Evolutionary conservation across 2,888 invertebrate species (phyloP).

Genomic region (Elegia similella): DNA sequence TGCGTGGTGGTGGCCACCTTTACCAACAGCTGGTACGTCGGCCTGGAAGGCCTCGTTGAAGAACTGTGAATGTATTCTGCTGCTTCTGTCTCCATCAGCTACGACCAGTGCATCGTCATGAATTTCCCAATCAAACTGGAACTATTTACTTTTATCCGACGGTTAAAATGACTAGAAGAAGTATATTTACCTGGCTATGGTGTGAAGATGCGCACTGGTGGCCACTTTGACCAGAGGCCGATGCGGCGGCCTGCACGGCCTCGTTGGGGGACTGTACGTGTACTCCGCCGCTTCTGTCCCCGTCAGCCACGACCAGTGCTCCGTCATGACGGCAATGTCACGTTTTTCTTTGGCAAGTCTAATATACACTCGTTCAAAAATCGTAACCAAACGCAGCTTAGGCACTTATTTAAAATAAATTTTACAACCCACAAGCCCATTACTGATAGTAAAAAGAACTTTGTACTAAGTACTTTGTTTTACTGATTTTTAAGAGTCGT

Average conservation of each 20-base stretch:
- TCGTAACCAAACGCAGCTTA: too few species aligned
- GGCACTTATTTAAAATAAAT: too few species aligned
- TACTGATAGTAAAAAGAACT: too few species aligned
- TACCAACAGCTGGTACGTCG: slow-evolving; percentile 71
- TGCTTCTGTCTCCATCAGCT: slow-evolving; percentile 63
- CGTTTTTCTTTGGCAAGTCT: neutral
- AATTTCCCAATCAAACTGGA: neutral
- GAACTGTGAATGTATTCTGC: slow-evolving; percentile 74
- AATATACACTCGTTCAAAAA: neutral
- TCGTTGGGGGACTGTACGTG: slow-evolving; percentile 72
- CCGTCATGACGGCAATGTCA: slow-evolving; percentile 47
- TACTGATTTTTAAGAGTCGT: too few species aligned
- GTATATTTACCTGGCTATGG: slow-evolving; percentile 63
- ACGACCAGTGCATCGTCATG: slow-evolving; percentile 73
- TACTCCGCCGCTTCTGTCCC: slow-evolving; percentile 63
- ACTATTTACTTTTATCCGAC: too few species aligned
- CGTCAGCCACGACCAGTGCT: slow-evolving; percentile 76
- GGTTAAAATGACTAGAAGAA: too few species aligned
- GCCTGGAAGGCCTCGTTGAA: slow-evolving; percentile 64
- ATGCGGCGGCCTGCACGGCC: slow-evolving; percentile 69
- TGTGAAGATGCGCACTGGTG: slow-evolving; percentile 69
- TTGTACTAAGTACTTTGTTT: too few species aligned
- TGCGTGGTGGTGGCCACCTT: slow-evolving; percentile 73
- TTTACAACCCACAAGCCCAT: too few species aligned
- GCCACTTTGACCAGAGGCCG: slow-evolving; percentile 74